A percentile compares a stretch with the other conserved stretches of the same genome.
Evolutionary conservation across 2,888 invertebrate genomes (phyloP).

Genomic region (Gnatocerus cornutus): DNA sequence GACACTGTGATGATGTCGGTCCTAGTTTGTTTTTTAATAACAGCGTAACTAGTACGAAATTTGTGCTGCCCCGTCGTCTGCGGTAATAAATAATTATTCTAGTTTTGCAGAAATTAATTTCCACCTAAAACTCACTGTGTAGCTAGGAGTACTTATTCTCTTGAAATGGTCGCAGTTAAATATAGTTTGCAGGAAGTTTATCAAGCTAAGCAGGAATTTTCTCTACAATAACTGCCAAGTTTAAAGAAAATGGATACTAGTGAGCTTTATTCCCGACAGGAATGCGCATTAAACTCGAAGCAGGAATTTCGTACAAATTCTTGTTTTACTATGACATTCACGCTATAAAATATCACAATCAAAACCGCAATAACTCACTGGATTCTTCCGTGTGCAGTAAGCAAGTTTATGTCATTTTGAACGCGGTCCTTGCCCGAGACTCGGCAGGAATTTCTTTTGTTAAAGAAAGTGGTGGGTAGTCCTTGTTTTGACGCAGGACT

Average conservation of each 20-base stretch:
- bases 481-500: background rate
- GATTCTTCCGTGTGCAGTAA: too few relatives aligned
- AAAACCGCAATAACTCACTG: background rate
- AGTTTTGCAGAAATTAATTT: background rate
- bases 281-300: slow-evolving; percentile 11
- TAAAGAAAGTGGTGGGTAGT: background rate
- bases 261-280: slow-evolving; percentile 10
- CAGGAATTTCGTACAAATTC: slow-evolving; percentile 11
- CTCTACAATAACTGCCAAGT: slow-evolving; percentile 6
- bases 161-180: background rate
- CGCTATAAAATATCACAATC: slow-evolving; percentile 6
- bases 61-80: background rate
- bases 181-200: background rate
- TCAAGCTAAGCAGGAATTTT: slow-evolving; percentile 15
- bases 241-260: slow-evolving; percentile 12
- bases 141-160: too few relatives aligned
- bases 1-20: slow-evolving; percentile 10
- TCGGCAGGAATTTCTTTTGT: background rate
- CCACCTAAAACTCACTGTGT: background rate
- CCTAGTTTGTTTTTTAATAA: slow-evolving; percentile 9
- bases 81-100: too few relatives aligned
- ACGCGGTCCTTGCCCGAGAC: background rate
- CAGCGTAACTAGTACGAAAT: background rate
- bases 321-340: background rate
- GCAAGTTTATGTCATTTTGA: too few relatives aligned